A percentile compares a stretch with the other conserved stretches of the same genome.
These are phyloP conservation scores for Eupithecia pulchellata DNA, from an alignment of 2,888 invertebrate genomes.

Conservation along the genomic window DNA sequence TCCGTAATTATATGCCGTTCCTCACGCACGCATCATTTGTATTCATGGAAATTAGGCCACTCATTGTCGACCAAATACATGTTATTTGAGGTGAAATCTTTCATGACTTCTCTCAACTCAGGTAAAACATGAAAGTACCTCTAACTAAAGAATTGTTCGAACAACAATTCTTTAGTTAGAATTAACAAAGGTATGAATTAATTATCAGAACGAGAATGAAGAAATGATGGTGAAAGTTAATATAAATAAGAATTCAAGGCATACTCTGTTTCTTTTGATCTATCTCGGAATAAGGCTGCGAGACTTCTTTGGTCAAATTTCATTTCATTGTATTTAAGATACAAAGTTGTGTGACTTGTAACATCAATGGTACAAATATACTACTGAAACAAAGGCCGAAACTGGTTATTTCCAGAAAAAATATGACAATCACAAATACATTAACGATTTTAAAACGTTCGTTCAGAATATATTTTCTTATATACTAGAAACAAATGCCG, in stretches of 20 bases:
- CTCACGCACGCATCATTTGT: constrained; percentile 36
- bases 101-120: too few relatives aligned
- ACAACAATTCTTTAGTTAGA: background rate
- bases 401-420: background rate
- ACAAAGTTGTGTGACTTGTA: too few relatives aligned
- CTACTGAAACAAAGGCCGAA: too few relatives aligned
- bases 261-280: background rate
- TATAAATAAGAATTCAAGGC: background rate
- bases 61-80: constrained; percentile 12
- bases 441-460: too few relatives aligned
- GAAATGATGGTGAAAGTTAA: background rate
- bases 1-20: constrained; percentile 31
- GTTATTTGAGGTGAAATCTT: background rate
- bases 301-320: background rate
- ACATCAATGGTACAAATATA: too few relatives aligned
- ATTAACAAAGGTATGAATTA: background rate
- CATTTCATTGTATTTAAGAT: background rate
- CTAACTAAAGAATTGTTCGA: too few relatives aligned
- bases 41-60: constrained; percentile 23
- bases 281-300: background rate
- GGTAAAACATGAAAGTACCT: too few relatives aligned
- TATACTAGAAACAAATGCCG: too few relatives aligned
- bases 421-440: too few relatives aligned
- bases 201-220: background rate
- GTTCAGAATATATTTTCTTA: too few relatives aligned